Conservation (phyloP, 92 coral and sea anemone genomes). For the Metridium senile region DNA sequence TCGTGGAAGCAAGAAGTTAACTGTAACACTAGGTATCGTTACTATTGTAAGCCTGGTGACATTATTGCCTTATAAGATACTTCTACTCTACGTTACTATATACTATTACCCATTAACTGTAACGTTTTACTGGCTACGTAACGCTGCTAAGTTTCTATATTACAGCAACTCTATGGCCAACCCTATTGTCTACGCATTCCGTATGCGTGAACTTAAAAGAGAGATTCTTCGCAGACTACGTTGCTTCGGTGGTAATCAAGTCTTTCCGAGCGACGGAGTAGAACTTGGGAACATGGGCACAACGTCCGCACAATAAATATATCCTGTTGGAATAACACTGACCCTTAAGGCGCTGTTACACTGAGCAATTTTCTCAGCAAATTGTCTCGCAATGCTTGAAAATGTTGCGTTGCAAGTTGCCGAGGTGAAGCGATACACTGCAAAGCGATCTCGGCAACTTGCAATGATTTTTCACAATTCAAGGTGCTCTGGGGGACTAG, state of each 20-base stretch:
- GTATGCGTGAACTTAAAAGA: slow-evolving; percentile 23
- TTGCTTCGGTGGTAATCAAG: neutral
- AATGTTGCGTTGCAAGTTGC: too few relatives aligned
- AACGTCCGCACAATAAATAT: neutral
- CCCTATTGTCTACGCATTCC: slow-evolving; percentile 18
- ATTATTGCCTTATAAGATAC: neutral
- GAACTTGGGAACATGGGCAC: neutral
- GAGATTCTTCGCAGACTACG: neutral
- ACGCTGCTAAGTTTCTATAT: slow-evolving; percentile 3
- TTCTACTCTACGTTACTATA: neutral
- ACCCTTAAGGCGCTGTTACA: too few relatives aligned
- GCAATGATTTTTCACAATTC: too few relatives aligned
- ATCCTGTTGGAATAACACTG: too few relatives aligned
- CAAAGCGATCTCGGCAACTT: too few relatives aligned
- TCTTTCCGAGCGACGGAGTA: neutral
- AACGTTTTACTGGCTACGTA: neutral
- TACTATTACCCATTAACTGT: neutral
- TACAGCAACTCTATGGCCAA: slow-evolving; percentile 19
- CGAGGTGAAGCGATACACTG: too few relatives aligned
- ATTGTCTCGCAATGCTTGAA: too few relatives aligned
- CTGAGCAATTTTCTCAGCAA: too few relatives aligned
- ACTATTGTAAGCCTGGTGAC: slow-evolving; percentile 11
- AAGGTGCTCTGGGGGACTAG: too few relatives aligned
- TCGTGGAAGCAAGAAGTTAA: neutral
- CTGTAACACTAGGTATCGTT: slow-evolving; percentile 8